Evolutionary conservation across 2,888 invertebrate species (phyloP).

Genomic region (Latrodectus hesperus): DNA sequence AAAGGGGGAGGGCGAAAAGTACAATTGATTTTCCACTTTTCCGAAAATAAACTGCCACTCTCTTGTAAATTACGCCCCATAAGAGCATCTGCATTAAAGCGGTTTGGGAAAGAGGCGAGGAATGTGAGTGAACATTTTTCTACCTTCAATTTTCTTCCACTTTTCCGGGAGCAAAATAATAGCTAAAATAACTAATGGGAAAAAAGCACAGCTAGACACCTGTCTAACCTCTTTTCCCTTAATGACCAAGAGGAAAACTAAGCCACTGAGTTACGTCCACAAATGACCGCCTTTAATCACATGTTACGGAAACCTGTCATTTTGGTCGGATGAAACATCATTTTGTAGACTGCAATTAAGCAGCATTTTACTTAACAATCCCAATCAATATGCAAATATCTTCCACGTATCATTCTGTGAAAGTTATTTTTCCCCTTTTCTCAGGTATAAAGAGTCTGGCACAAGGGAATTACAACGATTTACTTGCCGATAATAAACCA

Average conservation of each 20-base stretch:
- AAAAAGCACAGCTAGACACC: neutral
- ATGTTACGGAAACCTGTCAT: slow-evolving; percentile 10
- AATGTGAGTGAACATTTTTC: no score
- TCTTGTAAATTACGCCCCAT: no score
- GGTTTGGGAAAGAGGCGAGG: no score
- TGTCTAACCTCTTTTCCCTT: slow-evolving; percentile 10
- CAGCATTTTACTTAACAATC: slow-evolving; percentile 9
- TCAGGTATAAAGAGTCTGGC: no score
- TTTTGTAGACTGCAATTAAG: slow-evolving; percentile 11
- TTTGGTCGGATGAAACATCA: neutral
- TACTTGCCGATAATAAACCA: no score
- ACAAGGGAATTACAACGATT: no score
- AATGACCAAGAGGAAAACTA: slow-evolving; percentile 11
- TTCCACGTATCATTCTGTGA: neutral
- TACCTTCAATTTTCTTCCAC: neutral
- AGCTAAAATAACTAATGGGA: slow-evolving; percentile 7
- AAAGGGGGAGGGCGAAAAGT: no score
- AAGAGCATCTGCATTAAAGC: no score
- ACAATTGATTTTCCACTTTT: no score
- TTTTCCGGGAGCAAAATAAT: neutral
- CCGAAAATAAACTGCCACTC: no score
- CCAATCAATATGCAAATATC: slow-evolving; percentile 19
- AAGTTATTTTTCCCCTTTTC: no score
- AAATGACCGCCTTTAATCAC: slow-evolving; percentile 25
- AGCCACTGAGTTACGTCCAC: neutral